These are phyloP conservation scores for Lithosia quadra DNA, from an alignment of 2,888 invertebrate species.

Conservation along the genomic window DNA sequence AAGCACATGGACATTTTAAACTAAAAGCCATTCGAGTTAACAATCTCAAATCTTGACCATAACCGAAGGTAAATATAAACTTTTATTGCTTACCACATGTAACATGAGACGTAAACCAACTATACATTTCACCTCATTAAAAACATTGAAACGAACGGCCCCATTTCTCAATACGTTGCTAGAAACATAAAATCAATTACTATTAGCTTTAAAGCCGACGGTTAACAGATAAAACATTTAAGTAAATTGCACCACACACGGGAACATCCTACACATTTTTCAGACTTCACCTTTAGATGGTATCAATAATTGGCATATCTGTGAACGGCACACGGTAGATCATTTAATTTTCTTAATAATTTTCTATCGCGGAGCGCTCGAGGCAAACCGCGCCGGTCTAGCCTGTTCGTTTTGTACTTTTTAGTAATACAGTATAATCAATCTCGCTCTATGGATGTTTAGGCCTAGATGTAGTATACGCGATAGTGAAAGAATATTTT, in stretches of 20 bases:
- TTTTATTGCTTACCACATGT: slow-evolving; percentile 33
- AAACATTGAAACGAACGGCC: slow-evolving; percentile 43
- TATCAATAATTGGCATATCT: slow-evolving; percentile 87
- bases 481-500: slow-evolving; percentile 44
- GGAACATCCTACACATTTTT: slow-evolving; percentile 80
- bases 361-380: slow-evolving; percentile 80
- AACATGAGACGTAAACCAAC: slow-evolving; percentile 36
- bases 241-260: slow-evolving; percentile 67
- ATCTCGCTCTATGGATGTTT: slow-evolving; percentile 75
- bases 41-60: slow-evolving; percentile 11
- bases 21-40: slow-evolving; percentile 16
- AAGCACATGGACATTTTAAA: slow-evolving; percentile 15
- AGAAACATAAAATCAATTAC: slow-evolving; percentile 77
- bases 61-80: slow-evolving; percentile 30
- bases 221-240: slow-evolving; percentile 69
- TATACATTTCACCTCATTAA: slow-evolving; percentile 49
- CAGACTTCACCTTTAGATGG: slow-evolving; percentile 71
- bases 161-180: slow-evolving; percentile 58
- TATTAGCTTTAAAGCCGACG: slow-evolving; percentile 70
- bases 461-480: slow-evolving; percentile 57
- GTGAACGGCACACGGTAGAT: slow-evolving; percentile 80
- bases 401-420: slow-evolving; percentile 76
- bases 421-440: slow-evolving; percentile 80
- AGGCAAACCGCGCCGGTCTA: slow-evolving; percentile 70
- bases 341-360: slow-evolving; percentile 87